Percentiles rank a stretch among this genome's conserved stretches.
These are phyloP conservation scores for Prionace glauca DNA, from an alignment of 2,797 vertebrate species.

Conservation along the genomic window DNA sequence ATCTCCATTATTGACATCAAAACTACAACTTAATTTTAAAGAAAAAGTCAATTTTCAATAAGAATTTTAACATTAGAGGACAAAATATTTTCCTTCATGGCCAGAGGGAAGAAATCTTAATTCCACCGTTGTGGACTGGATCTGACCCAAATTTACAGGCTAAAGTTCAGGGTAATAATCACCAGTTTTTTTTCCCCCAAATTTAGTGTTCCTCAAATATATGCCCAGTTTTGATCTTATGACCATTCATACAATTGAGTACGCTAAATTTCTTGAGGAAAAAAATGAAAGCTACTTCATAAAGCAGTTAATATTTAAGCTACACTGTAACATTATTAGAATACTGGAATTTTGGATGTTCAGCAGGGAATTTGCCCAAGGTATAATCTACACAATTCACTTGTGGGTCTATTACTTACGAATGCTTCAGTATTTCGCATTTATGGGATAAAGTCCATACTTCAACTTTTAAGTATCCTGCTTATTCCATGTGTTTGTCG, in stretches of 20 bases:
- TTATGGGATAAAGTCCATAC: not conserved
- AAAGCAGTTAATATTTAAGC: not conserved
- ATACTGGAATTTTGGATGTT: not conserved
- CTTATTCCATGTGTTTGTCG: not conserved
- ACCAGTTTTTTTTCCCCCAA: not conserved
- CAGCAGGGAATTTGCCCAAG: not conserved
- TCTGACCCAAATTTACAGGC: not conserved
- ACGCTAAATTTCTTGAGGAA: not conserved
- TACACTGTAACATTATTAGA: not conserved
- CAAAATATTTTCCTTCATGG: not conserved
- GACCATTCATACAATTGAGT: not conserved
- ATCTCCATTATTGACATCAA: not conserved
- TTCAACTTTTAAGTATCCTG: not conserved
- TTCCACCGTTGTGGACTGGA: not conserved
- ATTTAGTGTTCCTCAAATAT: not conserved
- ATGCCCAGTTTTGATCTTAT: not conserved
- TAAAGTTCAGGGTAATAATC: not conserved
- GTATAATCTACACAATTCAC: constrained; percentile 4
- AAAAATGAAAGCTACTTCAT: not conserved
- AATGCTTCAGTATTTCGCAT: not conserved
- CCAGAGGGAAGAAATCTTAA: not conserved
- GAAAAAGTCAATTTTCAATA: not conserved
- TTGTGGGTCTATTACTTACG: not conserved
- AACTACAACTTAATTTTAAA: not conserved
- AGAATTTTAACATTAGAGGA: not conserved